These are phyloP conservation scores for Cacoxenus indagator DNA, from an alignment of 2,888 invertebrate genomes.

Conservation along the genomic window DNA sequence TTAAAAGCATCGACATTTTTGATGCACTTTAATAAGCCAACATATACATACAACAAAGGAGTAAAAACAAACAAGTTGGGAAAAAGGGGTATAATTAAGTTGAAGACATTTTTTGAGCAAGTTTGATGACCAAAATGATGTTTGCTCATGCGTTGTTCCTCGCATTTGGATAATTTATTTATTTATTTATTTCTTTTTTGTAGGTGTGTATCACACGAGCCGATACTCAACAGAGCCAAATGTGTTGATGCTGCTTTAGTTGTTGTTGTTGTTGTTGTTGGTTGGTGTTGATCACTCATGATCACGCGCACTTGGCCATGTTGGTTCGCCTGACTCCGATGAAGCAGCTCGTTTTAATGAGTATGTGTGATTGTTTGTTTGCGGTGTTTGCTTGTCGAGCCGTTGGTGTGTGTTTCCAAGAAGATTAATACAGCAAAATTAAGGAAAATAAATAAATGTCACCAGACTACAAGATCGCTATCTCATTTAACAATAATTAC, in stretches of 20 bases:
- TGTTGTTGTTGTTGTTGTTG: constrained; percentile 43
- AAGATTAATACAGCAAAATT: constrained; percentile 72
- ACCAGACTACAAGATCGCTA: constrained; percentile 71
- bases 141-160: constrained; percentile 2
- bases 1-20: too few species aligned
- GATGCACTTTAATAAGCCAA: too few species aligned
- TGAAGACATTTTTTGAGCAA: constrained; percentile 14
- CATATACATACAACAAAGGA: background rate
- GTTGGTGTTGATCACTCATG: constrained; percentile 40
- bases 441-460: constrained; percentile 72
- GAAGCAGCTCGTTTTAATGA: constrained; percentile 36
- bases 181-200: background rate
- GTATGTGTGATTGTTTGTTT: constrained; percentile 38
- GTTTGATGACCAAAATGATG: constrained; percentile 20
- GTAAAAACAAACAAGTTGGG: background rate
- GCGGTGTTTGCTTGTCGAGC: background rate
- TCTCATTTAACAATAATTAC: constrained; percentile 72
- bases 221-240: constrained; percentile 3
- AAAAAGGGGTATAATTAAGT: constrained; percentile 6
- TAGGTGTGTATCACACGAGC: background rate
- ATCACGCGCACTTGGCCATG: constrained; percentile 29
- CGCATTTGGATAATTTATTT: background rate
- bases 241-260: constrained; percentile 14
- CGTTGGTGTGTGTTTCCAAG: constrained; percentile 59
- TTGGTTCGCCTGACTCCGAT: constrained; percentile 29